Conservation (phyloP, 1,140 invertebrate genomes). For the honey bee (Apis mellifera) region Amel_HAv3.1 CM009944.2:3542001-3542500, state of each 20-base stretch:
- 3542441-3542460: background rate
- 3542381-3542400: background rate
- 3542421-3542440: background rate
- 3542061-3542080: background rate
- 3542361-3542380: background rate
- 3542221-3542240: background rate
- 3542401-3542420: background rate
- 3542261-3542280: constrained; percentile 10
- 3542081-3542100: background rate
- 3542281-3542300: constrained; percentile 23
- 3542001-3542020: no score
- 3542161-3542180: no score
- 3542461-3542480: background rate
- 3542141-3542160: background rate
- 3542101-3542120: no score
- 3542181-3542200: background rate
- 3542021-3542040: no score
- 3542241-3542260: constrained; percentile 21
- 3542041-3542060: no score
- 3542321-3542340: background rate
- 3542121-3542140: background rate
- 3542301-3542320: constrained; percentile 21
- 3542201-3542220: constrained; percentile 19
- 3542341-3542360: no score
- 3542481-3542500: no score